Percentiles rank a stretch among this genome's conserved stretches.
These are phyloP conservation scores for Platysteira castanea DNA, from an alignment of 2,113 vertebrate genomes.

Conservation along the genomic window DNA sequence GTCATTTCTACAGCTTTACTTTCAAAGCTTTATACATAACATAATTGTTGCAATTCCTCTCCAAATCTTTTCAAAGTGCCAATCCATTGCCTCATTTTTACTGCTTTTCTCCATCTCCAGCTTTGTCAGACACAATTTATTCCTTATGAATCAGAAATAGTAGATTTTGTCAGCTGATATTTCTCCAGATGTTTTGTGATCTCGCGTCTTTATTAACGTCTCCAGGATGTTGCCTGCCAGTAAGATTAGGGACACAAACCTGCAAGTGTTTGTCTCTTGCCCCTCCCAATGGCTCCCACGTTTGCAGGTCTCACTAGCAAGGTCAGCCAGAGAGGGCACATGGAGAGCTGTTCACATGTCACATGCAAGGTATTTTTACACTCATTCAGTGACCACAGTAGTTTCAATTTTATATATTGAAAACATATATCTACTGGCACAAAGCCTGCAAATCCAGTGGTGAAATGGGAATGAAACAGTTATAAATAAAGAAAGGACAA, in stretches of 20 bases:
- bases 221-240: constrained; percentile 55
- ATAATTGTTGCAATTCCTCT: not conserved
- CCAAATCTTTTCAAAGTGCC: not conserved
- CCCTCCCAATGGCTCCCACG: constrained; percentile 49
- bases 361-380: constrained; percentile 25
- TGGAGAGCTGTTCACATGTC: not conserved
- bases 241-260: constrained; percentile 35
- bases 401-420: not conserved
- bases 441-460: constrained; percentile 16
- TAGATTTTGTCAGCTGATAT: constrained; percentile 55
- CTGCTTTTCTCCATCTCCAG: constrained; percentile 28
- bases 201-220: constrained; percentile 60
- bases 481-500: not conserved
- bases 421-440: constrained; percentile 17
- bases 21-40: not conserved
- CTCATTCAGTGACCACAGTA: constrained; percentile 16
- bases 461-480: constrained; percentile 26
- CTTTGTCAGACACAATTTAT: constrained; percentile 57
- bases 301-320: constrained; percentile 34
- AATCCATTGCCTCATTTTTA: not conserved
- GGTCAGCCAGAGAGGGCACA: constrained; percentile 61
- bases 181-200: constrained; percentile 70
- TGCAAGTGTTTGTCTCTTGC: constrained; percentile 43
- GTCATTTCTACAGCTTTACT: not conserved
- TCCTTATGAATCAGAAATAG: constrained; percentile 42